Evolutionary conservation across 2,888 invertebrate genomes (phyloP).

Genomic region (Timema podura): DNA sequence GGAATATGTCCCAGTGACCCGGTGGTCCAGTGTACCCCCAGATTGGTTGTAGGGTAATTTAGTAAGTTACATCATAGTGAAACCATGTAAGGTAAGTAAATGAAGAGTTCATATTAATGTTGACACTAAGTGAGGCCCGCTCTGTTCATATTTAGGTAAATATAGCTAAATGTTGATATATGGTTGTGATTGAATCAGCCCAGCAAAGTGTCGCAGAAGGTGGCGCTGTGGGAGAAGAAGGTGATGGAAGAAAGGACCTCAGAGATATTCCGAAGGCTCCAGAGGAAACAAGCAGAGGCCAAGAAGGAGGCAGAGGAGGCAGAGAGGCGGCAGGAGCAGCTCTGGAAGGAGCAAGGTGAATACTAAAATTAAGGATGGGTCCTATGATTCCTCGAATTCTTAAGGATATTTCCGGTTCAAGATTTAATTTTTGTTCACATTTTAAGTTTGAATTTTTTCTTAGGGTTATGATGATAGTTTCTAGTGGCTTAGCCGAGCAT

Average conservation of each 20-base stretch:
- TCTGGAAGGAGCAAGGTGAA: constrained; percentile 64
- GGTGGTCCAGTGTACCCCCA: too few relatives aligned
- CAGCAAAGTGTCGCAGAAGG: constrained; percentile 56
- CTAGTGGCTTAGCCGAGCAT: too few relatives aligned
- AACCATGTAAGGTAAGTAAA: not conserved
- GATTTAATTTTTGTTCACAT: too few relatives aligned
- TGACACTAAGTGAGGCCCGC: not conserved
- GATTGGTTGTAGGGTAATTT: too few relatives aligned
- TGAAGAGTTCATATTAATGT: not conserved
- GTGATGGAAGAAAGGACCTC: constrained; percentile 61
- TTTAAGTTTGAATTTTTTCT: too few relatives aligned
- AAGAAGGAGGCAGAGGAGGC: constrained; percentile 57
- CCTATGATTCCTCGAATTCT: too few relatives aligned
- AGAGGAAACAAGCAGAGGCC: constrained; percentile 53
- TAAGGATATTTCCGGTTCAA: too few relatives aligned
- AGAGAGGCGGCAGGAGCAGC: constrained; percentile 55
- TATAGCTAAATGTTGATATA: too few relatives aligned
- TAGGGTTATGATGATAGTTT: too few relatives aligned
- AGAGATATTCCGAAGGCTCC: constrained; percentile 59
- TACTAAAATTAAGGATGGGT: too few relatives aligned
- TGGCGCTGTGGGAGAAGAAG: constrained; percentile 64
- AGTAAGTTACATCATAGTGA: too few relatives aligned
- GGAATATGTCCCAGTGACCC: too few relatives aligned
- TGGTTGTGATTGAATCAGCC: constrained; percentile 29
- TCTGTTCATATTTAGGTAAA: not conserved